These are phyloP conservation scores for Drosophila ercepeae DNA, from an alignment of 1,140 invertebrate species.

Conservation along the genomic window DNA sequence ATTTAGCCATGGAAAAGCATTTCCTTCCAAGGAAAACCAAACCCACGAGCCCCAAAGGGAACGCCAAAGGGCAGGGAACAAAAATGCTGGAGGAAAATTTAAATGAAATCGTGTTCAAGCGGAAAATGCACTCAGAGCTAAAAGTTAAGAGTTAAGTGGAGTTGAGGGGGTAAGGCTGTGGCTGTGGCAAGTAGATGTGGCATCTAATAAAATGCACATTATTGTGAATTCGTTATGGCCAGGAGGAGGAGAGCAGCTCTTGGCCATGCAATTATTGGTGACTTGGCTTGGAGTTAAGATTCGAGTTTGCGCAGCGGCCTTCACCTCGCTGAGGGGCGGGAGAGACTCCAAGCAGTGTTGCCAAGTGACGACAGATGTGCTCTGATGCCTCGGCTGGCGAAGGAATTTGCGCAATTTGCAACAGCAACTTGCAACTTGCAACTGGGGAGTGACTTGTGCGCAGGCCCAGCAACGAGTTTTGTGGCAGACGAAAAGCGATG, in stretches of 20 bases:
- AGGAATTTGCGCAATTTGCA: conserved; percentile 76
- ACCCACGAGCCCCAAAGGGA: conserved; percentile 11
- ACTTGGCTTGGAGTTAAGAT: conserved; percentile 22
- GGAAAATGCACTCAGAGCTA: conserved; percentile 69
- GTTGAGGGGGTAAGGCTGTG: conserved; percentile 8
- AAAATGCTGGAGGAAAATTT: conserved; percentile 62
- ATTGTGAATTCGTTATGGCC: conserved; percentile 74
- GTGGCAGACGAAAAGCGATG: conserved; percentile 47
- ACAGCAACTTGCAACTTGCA: conserved; percentile 16
- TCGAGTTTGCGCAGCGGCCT: conserved; percentile 44
- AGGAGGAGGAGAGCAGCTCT: conserved; percentile 31
- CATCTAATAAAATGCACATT: conserved; percentile 76
- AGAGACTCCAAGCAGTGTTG: conserved; percentile 25
- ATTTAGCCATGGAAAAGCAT: conserved; percentile 55
- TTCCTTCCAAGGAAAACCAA: conserved; percentile 39
- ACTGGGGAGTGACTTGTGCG: conserved; percentile 65
- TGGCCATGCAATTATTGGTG: conserved; percentile 54
- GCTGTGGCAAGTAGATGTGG: conserved; percentile 1
- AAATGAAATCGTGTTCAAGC: conserved; percentile 77
- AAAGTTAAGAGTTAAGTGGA: conserved; percentile 46
- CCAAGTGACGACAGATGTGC: conserved; percentile 70
- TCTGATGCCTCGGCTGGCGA: conserved; percentile 20
- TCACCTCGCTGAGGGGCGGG: conserved; percentile 26
- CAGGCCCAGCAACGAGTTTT: conserved; percentile 63
- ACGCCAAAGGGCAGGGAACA: conserved; percentile 63